Evolutionary conservation across 1,140 invertebrate genomes (phyloP), one percentile per base, ranked within the genome.

Genomic region (Calosoma granatense): DNA sequence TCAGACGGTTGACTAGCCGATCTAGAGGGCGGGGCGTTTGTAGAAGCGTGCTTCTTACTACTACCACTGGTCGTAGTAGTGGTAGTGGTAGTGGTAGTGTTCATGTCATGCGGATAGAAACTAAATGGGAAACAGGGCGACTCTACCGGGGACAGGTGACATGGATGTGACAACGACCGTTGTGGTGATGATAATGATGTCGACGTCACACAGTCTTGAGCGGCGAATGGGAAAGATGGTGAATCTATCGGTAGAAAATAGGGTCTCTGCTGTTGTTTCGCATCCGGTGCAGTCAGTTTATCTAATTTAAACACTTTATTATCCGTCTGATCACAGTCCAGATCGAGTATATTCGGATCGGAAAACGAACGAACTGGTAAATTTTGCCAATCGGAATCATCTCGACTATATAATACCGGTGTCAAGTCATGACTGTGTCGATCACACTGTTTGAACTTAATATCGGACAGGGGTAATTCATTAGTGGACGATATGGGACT

Each of bases 381-480:
- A 20, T 30, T 57, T 47, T 22, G 47, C 39, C 47, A 17, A 21
- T 22, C 19, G 47, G 61, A 59, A 15, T 59, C 57, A 1, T 61
- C 58, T 51, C 61, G 61, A 1, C 30, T 30, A 20, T 15, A 14
- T 47, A 22, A 47, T 43, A 1, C 20, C 6, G 15, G 57, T 11
- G n/a, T 58, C 23, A 58, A 19, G 52, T 65, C 60, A 52, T 67
- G 65, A n/a, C 55, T 61, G 53, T 63, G 63, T 58, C 59, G 63
- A 36, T 65, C 65, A 20, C 20, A 2, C 63, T 65, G 41, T 55
- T 64, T 68, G 64, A 75, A 74, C 62, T 67, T 71, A 58, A 81
- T 76, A 60, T 78, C 77, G 53, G 78, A 80, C 56, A 81, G 67
- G 26, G 79, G 79, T 60, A 81, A 65, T 68, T 81, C 80, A 69